Conservation (phyloP, 2,888 invertebrate species). For the Graphium colonna region DNA sequence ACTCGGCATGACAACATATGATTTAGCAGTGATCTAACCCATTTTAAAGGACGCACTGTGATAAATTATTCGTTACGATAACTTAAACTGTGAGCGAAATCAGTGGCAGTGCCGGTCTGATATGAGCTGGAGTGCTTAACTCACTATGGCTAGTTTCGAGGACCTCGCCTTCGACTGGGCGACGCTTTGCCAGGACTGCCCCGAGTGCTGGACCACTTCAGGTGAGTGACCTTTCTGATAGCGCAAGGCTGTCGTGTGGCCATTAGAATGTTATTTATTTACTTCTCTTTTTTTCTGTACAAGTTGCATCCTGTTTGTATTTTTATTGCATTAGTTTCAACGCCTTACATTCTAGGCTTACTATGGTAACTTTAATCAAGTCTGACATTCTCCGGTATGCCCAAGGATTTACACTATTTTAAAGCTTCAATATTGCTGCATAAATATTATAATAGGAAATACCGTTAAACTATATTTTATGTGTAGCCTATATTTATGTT, state of each 20-base stretch:
- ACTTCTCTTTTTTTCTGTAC: background rate
- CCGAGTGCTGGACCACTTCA: constrained; percentile 82
- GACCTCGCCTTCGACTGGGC: constrained; percentile 84
- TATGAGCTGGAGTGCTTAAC: constrained; percentile 49
- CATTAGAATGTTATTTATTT: background rate
- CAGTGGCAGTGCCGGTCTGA: constrained; percentile 54
- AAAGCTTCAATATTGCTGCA: too few species aligned
- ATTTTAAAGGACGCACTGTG: constrained; percentile 25
- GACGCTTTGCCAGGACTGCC: constrained; percentile 81
- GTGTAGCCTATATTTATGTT: too few species aligned
- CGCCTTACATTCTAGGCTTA: too few species aligned
- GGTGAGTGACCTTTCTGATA: constrained; percentile 67
- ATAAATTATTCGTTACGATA: constrained; percentile 23
- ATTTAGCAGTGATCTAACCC: constrained; percentile 27
- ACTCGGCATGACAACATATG: constrained; percentile 42
- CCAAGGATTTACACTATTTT: too few species aligned
- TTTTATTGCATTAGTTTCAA: constrained; percentile 3
- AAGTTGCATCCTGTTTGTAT: background rate
- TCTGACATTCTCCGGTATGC: too few species aligned
- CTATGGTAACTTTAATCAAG: too few species aligned
- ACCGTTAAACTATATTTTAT: too few species aligned
- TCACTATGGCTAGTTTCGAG: constrained; percentile 82
- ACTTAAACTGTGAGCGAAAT: constrained; percentile 29
- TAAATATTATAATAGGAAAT: too few species aligned
- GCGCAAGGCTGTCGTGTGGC: background rate